Percentiles rank a stretch among this genome's conserved stretches.
Conservation (phyloP, 2,797 vertebrate species). For the Iguana delicatissima region DNA sequence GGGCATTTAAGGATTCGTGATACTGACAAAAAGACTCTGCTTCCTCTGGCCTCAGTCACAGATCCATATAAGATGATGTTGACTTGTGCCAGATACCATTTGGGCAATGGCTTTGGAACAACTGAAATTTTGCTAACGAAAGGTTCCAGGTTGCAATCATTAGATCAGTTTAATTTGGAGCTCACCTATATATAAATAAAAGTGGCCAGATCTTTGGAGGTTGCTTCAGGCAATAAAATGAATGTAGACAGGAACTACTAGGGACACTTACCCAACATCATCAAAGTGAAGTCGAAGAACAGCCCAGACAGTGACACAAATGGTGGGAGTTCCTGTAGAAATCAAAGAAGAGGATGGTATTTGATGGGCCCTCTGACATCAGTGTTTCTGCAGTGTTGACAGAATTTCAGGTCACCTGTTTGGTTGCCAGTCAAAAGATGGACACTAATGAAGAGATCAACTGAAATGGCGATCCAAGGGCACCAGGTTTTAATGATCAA, state of each 20-base stretch:
- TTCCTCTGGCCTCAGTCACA: not conserved
- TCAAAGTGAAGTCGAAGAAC: constrained; percentile 93
- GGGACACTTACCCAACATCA: constrained; percentile 85
- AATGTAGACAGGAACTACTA: not conserved
- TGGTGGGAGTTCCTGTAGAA: constrained; percentile 91
- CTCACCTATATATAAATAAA: not conserved
- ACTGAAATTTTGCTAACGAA: not conserved
- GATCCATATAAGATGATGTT: not conserved
- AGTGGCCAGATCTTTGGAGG: not conserved
- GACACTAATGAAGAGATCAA: not conserved
- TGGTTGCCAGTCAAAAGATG: not conserved
- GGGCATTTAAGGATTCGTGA: not conserved
- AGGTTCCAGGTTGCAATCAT: too few relatives aligned
- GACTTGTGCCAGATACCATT: not conserved
- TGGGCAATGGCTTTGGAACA: not conserved
- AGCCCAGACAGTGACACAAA: constrained; percentile 96
- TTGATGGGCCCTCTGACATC: too few relatives aligned
- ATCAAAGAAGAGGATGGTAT: not conserved
- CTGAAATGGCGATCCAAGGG: not conserved
- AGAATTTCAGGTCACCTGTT: not conserved
- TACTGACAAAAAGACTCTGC: not conserved
- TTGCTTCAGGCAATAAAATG: rapidly evolving
- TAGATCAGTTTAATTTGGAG: not conserved
- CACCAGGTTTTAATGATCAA: not conserved
- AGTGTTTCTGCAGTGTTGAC: too few relatives aligned